Evolutionary conservation across 2,113 vertebrate species (phyloP).

Genomic region (Hyla sarda): DNA sequence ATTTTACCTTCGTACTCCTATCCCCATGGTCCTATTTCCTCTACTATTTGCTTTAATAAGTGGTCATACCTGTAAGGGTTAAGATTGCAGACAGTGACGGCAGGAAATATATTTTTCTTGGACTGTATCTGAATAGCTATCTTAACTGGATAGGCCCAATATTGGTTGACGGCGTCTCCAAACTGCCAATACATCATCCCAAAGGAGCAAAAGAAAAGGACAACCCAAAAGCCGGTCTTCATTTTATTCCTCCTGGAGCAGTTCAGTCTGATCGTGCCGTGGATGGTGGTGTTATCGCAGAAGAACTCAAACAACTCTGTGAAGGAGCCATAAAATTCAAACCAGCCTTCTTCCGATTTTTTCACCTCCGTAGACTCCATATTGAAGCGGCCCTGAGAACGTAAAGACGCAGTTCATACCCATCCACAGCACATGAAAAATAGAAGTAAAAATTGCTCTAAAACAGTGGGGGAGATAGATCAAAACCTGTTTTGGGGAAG

Average conservation of each 20-base stretch:
- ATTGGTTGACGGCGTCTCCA: conserved; percentile 65
- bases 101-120: conserved; percentile 66
- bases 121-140: conserved; percentile 66
- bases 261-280: conserved; percentile 69
- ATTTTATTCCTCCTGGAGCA: conserved; percentile 67
- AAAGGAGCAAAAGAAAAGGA: conserved; percentile 68
- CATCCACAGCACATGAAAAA: not conserved
- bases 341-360: conserved; percentile 42
- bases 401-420: not conserved
- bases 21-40: too few species aligned
- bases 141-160: conserved; percentile 66
- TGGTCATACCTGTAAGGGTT: conserved; percentile 66
- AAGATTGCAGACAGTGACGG: conserved; percentile 72
- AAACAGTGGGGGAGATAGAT: too few species aligned
- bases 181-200: conserved; percentile 72
- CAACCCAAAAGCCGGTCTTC: conserved; percentile 67
- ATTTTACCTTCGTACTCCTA: too few species aligned
- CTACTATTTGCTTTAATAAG: too few species aligned
- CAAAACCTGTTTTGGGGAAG: too few species aligned
- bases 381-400: not conserved
- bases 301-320: conserved; percentile 75
- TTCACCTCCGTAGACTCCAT: conserved; percentile 26
- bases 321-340: conserved; percentile 70
- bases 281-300: conserved; percentile 72
- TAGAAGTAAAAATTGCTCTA: not conserved